These are phyloP conservation scores for Tetramorium bicarinatum DNA, from an alignment of 2,888 invertebrate species.

Conservation along the genomic window DNA sequence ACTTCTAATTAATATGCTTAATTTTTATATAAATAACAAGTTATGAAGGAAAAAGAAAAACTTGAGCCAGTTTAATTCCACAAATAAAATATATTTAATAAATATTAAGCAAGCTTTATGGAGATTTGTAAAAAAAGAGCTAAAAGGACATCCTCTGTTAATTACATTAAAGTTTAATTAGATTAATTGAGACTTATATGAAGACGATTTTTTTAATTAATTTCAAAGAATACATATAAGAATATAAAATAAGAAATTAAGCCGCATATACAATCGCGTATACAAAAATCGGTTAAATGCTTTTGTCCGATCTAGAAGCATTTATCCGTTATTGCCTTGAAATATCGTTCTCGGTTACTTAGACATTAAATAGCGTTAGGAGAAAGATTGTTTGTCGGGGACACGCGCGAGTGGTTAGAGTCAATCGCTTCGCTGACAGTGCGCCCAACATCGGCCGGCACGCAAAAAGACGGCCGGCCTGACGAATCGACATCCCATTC, in stretches of 20 bases:
- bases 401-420: conserved; percentile 2
- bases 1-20: neutral
- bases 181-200: neutral
- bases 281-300: neutral
- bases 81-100: neutral
- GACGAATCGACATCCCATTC: conserved; percentile 59
- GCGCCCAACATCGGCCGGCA: conserved; percentile 3
- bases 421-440: conserved; percentile 4
- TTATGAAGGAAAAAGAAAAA: neutral
- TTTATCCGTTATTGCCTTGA: neutral
- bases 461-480: conserved; percentile 45
- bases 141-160: neutral
- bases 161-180: neutral
- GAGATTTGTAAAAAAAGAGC: neutral
- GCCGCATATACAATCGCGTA: neutral
- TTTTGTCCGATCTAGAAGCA: neutral
- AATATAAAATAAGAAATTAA: neutral
- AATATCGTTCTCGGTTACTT: neutral
- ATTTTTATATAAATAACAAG: neutral
- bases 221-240: neutral
- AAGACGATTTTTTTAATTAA: neutral
- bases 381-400: neutral
- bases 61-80: neutral
- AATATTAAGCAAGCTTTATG: neutral
- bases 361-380: neutral